These are phyloP conservation scores for Falco cherrug DNA, from an alignment of 2,797 vertebrate species.

Conservation along the genomic window DNA sequence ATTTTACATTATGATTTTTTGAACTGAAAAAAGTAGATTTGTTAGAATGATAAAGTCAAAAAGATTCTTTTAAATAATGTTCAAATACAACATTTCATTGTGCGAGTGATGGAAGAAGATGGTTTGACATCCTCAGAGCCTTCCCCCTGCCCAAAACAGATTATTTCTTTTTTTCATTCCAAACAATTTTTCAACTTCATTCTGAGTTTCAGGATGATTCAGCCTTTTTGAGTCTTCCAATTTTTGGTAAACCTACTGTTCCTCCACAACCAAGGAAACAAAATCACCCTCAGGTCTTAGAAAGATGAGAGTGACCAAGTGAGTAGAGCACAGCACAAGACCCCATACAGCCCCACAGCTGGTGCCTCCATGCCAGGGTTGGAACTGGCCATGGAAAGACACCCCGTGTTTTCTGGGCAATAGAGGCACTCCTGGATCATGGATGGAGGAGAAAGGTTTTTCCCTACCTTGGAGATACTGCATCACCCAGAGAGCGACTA, in stretches of 20 bases:
- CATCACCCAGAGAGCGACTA: neutral
- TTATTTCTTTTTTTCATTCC: neutral
- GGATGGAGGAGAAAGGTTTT: neutral
- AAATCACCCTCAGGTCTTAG: neutral
- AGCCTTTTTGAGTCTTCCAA: neutral
- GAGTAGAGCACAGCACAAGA: neutral
- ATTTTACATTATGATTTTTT: neutral
- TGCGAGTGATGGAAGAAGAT: neutral
- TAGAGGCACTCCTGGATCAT: neutral
- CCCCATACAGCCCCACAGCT: neutral
- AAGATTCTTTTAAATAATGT: neutral
- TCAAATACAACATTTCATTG: neutral
- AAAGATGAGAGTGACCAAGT: neutral
- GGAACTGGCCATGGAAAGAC: neutral
- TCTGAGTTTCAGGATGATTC: slow-evolving; percentile 37
- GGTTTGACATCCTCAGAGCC: neutral
- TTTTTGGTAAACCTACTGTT: neutral
- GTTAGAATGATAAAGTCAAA: neutral
- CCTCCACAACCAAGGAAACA: neutral
- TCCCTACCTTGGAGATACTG: neutral
- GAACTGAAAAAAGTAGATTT: neutral
- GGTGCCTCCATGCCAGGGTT: neutral
- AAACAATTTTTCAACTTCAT: neutral
- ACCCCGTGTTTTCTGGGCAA: neutral
- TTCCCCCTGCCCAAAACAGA: neutral